Evolutionary conservation across 2,113 vertebrate genomes (phyloP), one percentile per base, ranked within the genome.

Genomic region (Dipodomys stephensi): DNA sequence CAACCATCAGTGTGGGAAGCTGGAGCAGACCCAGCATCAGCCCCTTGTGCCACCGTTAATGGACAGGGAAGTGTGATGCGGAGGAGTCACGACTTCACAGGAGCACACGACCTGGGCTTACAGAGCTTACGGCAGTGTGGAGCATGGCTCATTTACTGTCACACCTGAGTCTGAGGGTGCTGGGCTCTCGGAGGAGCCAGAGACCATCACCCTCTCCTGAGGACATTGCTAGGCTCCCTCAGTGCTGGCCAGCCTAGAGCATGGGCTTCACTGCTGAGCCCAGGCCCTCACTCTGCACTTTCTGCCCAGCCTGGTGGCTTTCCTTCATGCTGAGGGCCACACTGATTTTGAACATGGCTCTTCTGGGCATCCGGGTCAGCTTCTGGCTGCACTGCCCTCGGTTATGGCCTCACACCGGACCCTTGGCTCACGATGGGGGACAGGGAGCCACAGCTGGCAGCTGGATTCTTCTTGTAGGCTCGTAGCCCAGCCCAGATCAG

Each of bases 391-490:
- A 10, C 44, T 46, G 39, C 4, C 53, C 23, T 7, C 6, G 0
- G 16, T 27, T 13, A 13, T 1, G 13, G 20, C 15, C 2, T 25
- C 46, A 16, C 8, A 12, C 1, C 2, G 25, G 62, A 6, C 46
- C 6, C 0, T 44, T 16, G 35, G 35, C 9, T 3, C 0, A 2
- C 2, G 22, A 44, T 6, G 3, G 12, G 9, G 25, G 27, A 4
- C 25, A 72, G 32, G 5, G 11, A 23, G 35, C 22, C 0, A 1
- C 46, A 39, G 10, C 64, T 0, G 0, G 46, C 44, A 35, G 68
- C 28, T 12, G 20, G 16, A 10, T n/a, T 57, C n/a, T 67, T 65
- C 68, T 30, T 27, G 44, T 32, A 19, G 86, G 74, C 7, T 46
- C 68, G 15, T 27, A n/a, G 57, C 53, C 44, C 19, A 1, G 16